These are phyloP conservation scores for Geococcyx californianus DNA, from an alignment of 2,113 vertebrate species.

Conservation along the genomic window DNA sequence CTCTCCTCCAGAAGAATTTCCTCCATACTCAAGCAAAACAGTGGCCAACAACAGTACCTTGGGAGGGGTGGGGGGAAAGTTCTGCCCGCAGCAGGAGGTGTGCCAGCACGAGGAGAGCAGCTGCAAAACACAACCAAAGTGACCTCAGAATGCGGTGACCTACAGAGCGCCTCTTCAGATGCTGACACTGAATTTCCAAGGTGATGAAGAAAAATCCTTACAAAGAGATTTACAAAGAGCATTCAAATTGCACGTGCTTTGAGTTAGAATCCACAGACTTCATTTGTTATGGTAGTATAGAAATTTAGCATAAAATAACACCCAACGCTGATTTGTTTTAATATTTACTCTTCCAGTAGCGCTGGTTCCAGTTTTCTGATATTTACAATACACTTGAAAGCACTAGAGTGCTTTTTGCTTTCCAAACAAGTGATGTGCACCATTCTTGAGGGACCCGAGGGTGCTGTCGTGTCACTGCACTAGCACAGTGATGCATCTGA, in stretches of 20 bases:
- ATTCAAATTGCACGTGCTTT: not conserved
- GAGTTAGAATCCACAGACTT: not conserved
- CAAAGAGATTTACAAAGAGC: not conserved
- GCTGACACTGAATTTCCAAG: not conserved
- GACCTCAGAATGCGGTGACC: not conserved
- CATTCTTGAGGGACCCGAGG: not conserved
- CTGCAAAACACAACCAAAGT: not conserved
- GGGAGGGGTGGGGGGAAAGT: not conserved
- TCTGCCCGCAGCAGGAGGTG: not conserved
- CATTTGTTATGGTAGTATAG: not conserved
- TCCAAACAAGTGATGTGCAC: not conserved
- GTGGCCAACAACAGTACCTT: not conserved
- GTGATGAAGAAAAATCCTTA: not conserved
- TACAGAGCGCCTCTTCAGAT: not conserved
- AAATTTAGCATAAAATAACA: not conserved
- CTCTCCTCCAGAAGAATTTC: not conserved
- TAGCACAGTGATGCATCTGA: not conserved
- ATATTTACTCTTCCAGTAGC: constrained; percentile 30
- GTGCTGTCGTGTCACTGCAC: not conserved
- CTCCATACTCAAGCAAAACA: not conserved
- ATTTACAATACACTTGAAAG: constrained; percentile 16
- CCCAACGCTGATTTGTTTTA: not conserved
- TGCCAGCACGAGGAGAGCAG: not conserved
- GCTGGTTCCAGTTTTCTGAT: not conserved
- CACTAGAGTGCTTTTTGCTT: not conserved